These are phyloP conservation scores for Chaetops frenatus DNA, from an alignment of 2,113 vertebrate species.

Conservation along the genomic window DNA sequence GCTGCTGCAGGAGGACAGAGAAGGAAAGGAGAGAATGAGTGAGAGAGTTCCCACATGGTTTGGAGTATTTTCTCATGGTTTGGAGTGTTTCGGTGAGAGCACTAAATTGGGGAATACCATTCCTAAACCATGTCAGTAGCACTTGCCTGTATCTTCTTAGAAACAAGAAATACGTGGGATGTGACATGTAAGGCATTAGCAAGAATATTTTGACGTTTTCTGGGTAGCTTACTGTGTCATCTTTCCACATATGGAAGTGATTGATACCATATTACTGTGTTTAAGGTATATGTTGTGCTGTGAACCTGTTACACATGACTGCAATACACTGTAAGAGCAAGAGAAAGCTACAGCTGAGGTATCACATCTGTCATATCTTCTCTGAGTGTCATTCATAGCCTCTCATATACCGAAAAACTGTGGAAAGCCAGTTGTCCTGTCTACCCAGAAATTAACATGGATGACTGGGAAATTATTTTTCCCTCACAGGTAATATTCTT, in stretches of 20 bases:
- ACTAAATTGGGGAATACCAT: neutral
- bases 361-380: neutral
- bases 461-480: neutral
- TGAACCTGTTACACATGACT: neutral
- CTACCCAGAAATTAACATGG: neutral
- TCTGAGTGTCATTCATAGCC: neutral
- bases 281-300: neutral
- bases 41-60: neutral
- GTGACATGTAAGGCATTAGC: neutral
- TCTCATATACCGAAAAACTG: neutral
- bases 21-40: neutral
- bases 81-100: rapidly evolving
- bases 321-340: neutral
- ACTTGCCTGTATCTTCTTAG: neutral
- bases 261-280: neutral
- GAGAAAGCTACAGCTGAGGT: neutral
- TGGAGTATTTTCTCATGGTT: neutral
- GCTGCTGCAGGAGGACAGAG: neutral
- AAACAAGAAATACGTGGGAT: neutral
- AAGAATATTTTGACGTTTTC: neutral
- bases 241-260: neutral
- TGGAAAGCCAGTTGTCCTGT: neutral
- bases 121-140: neutral
- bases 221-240: neutral
- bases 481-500: neutral